These are phyloP conservation scores for Sparidentex hasta DNA, from an alignment of 2,797 vertebrate species.

Conservation along the genomic window DNA sequence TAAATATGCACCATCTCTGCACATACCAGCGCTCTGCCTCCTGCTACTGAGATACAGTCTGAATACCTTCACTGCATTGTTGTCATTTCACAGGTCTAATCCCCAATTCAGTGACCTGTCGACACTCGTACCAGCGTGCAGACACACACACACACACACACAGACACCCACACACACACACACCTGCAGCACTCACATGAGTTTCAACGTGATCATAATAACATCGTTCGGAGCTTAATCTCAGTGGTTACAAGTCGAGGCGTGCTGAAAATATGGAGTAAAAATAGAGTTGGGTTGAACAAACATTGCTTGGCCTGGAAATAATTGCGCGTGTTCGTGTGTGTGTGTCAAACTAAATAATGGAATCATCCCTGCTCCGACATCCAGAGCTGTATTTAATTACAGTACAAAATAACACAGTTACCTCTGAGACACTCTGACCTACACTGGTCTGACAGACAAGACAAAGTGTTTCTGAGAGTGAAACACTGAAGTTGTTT, in stretches of 20 bases:
- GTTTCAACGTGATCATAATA: conserved; percentile 53
- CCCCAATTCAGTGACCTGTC: conserved; percentile 69
- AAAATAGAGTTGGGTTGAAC: conserved; percentile 34
- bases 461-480: conserved; percentile 9
- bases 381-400: conserved; percentile 24
- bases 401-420: conserved; percentile 10
- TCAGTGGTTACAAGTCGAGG: conserved; percentile 45
- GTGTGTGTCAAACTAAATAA: conserved; percentile 26
- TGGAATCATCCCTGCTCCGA: background rate
- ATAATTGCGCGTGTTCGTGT: background rate
- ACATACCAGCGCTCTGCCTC: background rate
- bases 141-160: conserved; percentile 28
- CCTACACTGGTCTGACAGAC: conserved; percentile 25
- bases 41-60: conserved; percentile 7
- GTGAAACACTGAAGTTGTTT: background rate
- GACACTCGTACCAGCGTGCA: conserved; percentile 50
- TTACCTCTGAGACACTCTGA: conserved; percentile 21
- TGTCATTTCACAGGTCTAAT: conserved; percentile 67
- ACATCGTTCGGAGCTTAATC: conserved; percentile 61
- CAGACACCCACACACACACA: no score
- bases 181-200: conserved; percentile 6
- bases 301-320: conserved; percentile 23
- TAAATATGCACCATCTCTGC: conserved; percentile 7
- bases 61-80: conserved; percentile 66
- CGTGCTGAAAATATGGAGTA: conserved; percentile 30